Percentiles rank a stretch among this genome's conserved stretches.
Evolutionary conservation across 2,888 invertebrate species (phyloP).

Genomic region (Oscheius sp.): DNA sequence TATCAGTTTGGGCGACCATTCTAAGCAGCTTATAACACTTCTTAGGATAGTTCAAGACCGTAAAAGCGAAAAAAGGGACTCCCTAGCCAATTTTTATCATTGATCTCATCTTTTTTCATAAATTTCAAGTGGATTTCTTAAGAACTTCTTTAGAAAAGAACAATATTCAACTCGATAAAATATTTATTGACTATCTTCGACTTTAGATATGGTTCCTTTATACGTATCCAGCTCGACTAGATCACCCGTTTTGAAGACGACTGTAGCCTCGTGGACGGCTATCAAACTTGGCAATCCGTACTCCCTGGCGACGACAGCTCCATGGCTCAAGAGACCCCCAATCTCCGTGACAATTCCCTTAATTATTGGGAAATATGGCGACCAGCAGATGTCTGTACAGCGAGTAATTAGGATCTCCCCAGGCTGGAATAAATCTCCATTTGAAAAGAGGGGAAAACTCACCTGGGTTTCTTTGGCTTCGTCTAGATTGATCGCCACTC

Average conservation of each 20-base stretch:
- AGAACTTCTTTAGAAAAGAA: too few species aligned
- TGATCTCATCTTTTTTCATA: too few species aligned
- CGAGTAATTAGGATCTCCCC: constrained; percentile 72
- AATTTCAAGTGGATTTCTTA: too few species aligned
- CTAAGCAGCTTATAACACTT: too few species aligned
- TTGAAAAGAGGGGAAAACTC: background rate
- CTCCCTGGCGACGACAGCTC: constrained; percentile 73
- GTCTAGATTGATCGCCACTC: constrained; percentile 78
- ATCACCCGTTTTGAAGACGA: constrained; percentile 70
- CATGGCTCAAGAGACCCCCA: constrained; percentile 73
- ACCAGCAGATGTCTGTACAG: constrained; percentile 73
- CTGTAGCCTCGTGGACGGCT: constrained; percentile 71
- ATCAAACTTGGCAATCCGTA: constrained; percentile 73
- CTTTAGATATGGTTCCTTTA: constrained; percentile 42
- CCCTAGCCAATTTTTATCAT: too few species aligned
- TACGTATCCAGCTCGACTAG: constrained; percentile 52
- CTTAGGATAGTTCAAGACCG: too few species aligned
- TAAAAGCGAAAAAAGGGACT: too few species aligned
- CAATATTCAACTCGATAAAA: too few species aligned
- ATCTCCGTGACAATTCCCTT: constrained; percentile 73
- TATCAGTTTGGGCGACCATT: too few species aligned
- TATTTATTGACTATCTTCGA: too few species aligned
- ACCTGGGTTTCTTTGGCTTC: constrained; percentile 76
- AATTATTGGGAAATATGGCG: constrained; percentile 73
- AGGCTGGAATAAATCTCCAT: constrained; percentile 46